Conservation (phyloP, 2,888 invertebrate genomes). For the Epistrophella euchroma region DNA sequence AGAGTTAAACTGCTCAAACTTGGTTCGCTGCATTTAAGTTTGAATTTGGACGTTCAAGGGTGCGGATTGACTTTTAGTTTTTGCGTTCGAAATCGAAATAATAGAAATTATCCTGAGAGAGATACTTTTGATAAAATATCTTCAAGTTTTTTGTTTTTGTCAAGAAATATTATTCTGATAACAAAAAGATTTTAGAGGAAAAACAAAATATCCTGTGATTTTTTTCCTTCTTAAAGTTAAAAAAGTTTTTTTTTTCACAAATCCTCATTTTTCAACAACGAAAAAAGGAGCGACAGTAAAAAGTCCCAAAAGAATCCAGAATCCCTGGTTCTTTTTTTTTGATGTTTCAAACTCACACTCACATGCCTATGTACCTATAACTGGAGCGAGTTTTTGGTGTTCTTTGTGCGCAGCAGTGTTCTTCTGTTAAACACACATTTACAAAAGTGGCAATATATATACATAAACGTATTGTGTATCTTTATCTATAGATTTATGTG, state of each 20-base stretch:
- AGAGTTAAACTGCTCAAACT: slow-evolving; percentile 71
- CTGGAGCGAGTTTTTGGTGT: slow-evolving; percentile 36
- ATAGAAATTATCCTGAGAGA: slow-evolving; percentile 10
- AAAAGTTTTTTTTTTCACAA: slow-evolving; percentile 20
- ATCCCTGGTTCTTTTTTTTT: slow-evolving; percentile 41
- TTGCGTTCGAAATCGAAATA: slow-evolving; percentile 33
- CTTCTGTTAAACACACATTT: slow-evolving; percentile 11
- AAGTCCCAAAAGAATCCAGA: slow-evolving; percentile 44
- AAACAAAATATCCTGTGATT: slow-evolving; percentile 6
- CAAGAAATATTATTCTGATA: neutral
- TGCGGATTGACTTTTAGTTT: slow-evolving; percentile 74
- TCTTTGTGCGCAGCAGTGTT: slow-evolving; percentile 65
- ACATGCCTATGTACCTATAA: slow-evolving; percentile 10
- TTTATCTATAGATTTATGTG: slow-evolving; percentile 30
- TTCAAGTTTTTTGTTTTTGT: neutral
- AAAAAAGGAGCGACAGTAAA: slow-evolving; percentile 25
- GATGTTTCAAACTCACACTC: slow-evolving; percentile 23
- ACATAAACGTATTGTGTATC: slow-evolving; percentile 15
- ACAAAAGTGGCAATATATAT: slow-evolving; percentile 32
- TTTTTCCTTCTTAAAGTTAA: slow-evolving; percentile 1
- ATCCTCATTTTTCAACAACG: slow-evolving; percentile 23
- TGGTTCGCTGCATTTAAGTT: slow-evolving; percentile 69
- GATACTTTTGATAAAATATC: neutral
- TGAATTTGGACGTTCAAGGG: slow-evolving; percentile 75
- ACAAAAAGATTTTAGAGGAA: neutral